Evolutionary conservation across 2,888 invertebrate genomes (phyloP).

Genomic region (Lochmaea capreae): DNA sequence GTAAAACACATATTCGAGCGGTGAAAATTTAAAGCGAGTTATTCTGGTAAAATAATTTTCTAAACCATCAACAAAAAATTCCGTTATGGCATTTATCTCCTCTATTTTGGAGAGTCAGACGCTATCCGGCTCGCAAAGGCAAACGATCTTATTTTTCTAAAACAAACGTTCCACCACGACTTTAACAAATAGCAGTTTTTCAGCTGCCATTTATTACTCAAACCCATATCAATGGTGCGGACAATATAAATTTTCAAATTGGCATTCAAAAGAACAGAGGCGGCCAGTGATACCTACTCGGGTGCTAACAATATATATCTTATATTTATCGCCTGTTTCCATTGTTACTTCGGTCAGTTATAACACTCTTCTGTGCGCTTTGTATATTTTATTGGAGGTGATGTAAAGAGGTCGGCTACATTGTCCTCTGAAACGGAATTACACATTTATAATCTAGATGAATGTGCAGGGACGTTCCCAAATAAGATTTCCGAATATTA

Average conservation of each 20-base stretch:
- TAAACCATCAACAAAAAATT: background rate
- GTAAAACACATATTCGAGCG: no score
- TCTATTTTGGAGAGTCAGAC: conserved; percentile 45
- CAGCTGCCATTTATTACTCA: conserved; percentile 61
- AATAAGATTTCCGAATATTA: no score
- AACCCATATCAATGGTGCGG: conserved; percentile 64
- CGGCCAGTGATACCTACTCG: conserved; percentile 23
- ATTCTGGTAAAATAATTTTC: background rate
- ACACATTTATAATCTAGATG: conserved; percentile 60
- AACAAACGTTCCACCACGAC: conserved; percentile 53
- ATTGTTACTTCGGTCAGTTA: conserved; percentile 57
- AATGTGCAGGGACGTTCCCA: conserved; percentile 15
- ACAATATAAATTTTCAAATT: conserved; percentile 64
- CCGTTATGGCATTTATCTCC: conserved; percentile 47
- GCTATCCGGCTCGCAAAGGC: conserved; percentile 44
- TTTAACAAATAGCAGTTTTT: conserved; percentile 63
- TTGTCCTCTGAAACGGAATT: conserved; percentile 61
- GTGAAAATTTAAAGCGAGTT: no score
- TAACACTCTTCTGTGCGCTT: conserved; percentile 63
- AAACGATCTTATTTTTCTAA: conserved; percentile 42
- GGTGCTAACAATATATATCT: conserved; percentile 60
- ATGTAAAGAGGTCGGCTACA: conserved; percentile 55
- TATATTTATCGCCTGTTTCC: conserved; percentile 61
- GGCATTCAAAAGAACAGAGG: conserved; percentile 42
- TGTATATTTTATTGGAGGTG: conserved; percentile 63